Base-by-base conservation (phyloP, 2,113 vertebrate genomes). In the Noturus placidus region DNA sequence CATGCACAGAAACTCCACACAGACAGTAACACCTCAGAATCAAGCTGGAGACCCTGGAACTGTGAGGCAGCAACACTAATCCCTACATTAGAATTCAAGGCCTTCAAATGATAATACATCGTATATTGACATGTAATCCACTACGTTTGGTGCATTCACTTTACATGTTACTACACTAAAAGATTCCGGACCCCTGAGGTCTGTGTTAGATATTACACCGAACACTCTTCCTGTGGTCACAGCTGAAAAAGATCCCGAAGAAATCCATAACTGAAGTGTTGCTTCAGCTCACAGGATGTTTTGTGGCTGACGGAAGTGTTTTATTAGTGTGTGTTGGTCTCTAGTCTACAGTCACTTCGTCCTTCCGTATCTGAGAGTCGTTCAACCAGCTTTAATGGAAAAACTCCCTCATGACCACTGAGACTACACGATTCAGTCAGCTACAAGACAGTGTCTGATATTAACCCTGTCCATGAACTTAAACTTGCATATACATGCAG, bases 261-360 rank as follows among this genome's bases (percentile, higher is more conserved):
- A 9, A 74, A 42, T 74, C 67, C 14, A 74, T 42, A 42, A 74
- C 70, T 38, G 70, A 74, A 50, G 14, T 79, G n/a, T 50, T 42
- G 59, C 74, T 86, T 57, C 57, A 63, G 72, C 33, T 63, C 56
- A 78, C 38, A 22, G 22, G 59, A 57, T 30, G 78, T 30, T 42
- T 20, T 42, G 70, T 74, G n/a, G 19, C 56, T 82, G 65, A 61
- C 80, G 61, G 79, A 50, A 35, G 76, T 69, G 76, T 67, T 78
- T 78, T n/a, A 63, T 85, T 80, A 50, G 19, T 35, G 65, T 56
- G 11, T 67, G 19, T 59, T 65, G 10, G 56, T 67, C 61, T 72
- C 87, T 85, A n/a, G 84, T 38, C 65, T 88, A 77, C 65, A 65
- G 78, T 77, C 72, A 77, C 42, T 77, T 77, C 10, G 5, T 10